Evolutionary conservation across 92 coral and sea anemone genomes (phyloP), one percentile per base, ranked within the genome.

Genomic region (Scolanthus callimorphus): DNA sequence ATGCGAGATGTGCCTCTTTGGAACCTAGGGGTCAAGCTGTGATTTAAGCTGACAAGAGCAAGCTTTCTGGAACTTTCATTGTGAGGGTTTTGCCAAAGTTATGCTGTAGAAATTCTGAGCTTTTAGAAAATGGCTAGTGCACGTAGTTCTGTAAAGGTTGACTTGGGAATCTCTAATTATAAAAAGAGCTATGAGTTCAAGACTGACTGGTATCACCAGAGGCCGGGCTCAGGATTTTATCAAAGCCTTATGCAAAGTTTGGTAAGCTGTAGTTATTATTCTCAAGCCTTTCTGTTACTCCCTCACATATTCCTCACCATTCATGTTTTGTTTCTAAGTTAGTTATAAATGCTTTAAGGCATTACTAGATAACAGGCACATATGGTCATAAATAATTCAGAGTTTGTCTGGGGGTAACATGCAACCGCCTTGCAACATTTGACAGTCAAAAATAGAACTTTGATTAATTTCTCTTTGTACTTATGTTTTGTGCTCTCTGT

Each of bases 171-270:
- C 46, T 68, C 75, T 19, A 55, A 68, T 41, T 55, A 55, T 19
- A 41, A 59, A 24, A 68, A 68, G 48, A 56, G 65, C 39, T 68
- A 68, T 68, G 75, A 68, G 54, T 68, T 68, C 57, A 68, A 68
- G 57, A 68, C 75, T 0, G 75, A 68, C 30, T 68, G 75, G 75
- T 49, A 55, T 3, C 75, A 68, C 15, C 75, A 68, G 27, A 55
- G 75, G 27, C 75, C 75, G 8, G 41, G 58, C 30, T 68, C 75
- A 19, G 75, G 75, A 11, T n/a, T n/a, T n/a, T n/a, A n/a, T 29
- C 70, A 34, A 28, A 63, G 70, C 17, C 70, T 63, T 25, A 10
- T 49, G 15, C 22, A n/a, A n/a, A n/a, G n/a, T n/a, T 68, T 60
- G 75, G 52, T 46, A 46, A 19, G 52, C 11, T 10, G 17, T 34